Evolutionary conservation across 64 coral and sea anemone species (phyloP).

Genomic region (Stichodactyla mertensii): DNA sequence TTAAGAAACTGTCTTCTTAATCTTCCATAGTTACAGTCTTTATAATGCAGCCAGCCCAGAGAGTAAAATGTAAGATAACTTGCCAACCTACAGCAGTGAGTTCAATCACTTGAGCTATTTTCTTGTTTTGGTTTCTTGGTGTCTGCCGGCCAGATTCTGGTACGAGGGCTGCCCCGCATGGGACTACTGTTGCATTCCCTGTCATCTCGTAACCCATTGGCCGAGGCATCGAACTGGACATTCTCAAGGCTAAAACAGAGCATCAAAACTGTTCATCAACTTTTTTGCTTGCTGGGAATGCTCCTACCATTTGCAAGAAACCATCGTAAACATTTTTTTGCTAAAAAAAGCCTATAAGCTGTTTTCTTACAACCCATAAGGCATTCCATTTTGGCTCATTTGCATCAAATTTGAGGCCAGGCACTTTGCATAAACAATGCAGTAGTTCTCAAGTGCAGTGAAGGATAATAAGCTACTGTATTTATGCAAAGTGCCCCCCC

Average conservation of each 20-base stretch:
- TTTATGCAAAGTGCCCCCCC: too few relatives aligned
- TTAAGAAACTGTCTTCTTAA: not conserved
- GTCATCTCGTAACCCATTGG: constrained; percentile 85
- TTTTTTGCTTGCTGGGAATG: not conserved
- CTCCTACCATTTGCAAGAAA: not conserved
- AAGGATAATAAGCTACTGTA: too few relatives aligned
- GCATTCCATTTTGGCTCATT: too few relatives aligned
- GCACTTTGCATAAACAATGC: too few relatives aligned
- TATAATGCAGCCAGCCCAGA: not conserved
- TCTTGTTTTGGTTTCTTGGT: constrained; percentile 72
- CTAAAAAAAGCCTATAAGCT: too few relatives aligned
- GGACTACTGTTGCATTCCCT: constrained; percentile 85
- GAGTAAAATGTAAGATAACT: constrained; percentile 6
- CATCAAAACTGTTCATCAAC: constrained; percentile 20
- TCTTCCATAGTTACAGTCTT: not conserved
- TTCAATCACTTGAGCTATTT: constrained; percentile 68
- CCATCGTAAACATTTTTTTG: not conserved
- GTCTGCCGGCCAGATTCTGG: constrained; percentile 42
- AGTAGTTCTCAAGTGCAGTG: too few relatives aligned
- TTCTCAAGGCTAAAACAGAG: constrained; percentile 84
- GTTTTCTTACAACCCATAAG: too few relatives aligned
- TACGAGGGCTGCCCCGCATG: constrained; percentile 65
- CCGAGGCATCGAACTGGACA: constrained; percentile 71
- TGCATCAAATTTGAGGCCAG: too few relatives aligned
- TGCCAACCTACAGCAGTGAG: not conserved